A percentile compares a stretch with the other conserved stretches of the same genome.
Evolutionary conservation across 92 coral and sea anemone species (phyloP).

Genomic region (Galaxea fascicularis): DNA sequence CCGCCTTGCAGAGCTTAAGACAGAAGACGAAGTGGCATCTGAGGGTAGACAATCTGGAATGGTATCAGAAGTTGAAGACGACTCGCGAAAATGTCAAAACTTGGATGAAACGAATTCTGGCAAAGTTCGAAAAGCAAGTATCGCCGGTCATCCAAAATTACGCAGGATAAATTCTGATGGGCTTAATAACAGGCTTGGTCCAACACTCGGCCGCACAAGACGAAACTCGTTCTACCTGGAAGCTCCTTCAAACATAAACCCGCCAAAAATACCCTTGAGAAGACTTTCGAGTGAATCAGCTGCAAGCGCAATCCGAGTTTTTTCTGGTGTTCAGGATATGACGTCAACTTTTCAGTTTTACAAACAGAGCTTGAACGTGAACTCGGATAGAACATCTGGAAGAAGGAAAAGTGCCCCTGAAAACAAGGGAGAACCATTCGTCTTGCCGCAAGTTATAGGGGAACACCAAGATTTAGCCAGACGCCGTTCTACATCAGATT

Average conservation of each 20-base stretch:
- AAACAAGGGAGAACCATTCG: neutral
- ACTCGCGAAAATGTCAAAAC: neutral
- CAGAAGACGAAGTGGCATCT: neutral
- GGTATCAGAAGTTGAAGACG: neutral
- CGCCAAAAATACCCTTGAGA: slow-evolving; percentile 18
- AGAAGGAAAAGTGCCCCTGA: slow-evolving; percentile 5
- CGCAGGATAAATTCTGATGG: slow-evolving; percentile 9
- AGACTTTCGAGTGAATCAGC: neutral
- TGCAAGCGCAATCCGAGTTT: neutral
- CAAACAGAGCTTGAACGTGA: neutral
- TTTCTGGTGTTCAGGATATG: neutral
- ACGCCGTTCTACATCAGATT: neutral
- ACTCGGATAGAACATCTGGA: neutral
- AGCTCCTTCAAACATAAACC: neutral
- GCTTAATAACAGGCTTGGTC: neutral
- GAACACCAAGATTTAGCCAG: neutral
- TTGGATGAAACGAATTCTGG: neutral
- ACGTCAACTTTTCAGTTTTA: neutral
- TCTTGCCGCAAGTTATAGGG: neutral
- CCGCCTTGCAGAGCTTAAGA: neutral
- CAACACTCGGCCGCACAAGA: neutral
- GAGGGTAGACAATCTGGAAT: neutral
- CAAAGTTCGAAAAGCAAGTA: neutral
- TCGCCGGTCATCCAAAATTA: neutral
- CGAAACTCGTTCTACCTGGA: neutral